Conservation (phyloP, 2,113 vertebrate species). For the Rhipidura dahli region DNA sequence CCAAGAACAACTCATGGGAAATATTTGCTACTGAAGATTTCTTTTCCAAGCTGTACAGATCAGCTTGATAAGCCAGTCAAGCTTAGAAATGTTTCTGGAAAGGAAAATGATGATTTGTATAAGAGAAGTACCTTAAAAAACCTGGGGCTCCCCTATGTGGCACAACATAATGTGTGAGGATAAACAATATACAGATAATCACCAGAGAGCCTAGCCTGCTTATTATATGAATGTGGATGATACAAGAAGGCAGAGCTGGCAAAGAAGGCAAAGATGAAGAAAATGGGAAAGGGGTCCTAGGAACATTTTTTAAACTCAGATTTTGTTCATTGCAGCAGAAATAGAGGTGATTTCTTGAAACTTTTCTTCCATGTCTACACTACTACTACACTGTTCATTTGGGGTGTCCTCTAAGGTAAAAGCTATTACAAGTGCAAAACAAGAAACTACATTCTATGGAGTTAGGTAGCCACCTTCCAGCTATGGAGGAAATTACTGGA, state of each 20-base stretch:
- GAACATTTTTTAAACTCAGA: background rate
- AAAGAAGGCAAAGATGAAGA: background rate
- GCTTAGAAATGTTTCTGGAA: background rate
- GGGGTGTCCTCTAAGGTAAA: background rate
- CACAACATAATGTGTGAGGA: background rate
- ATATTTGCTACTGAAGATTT: background rate
- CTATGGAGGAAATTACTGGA: background rate
- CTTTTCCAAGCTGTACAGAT: background rate
- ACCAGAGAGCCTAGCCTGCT: background rate
- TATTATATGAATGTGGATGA: background rate
- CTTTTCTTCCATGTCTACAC: background rate
- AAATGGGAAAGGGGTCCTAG: background rate
- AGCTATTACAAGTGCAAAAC: background rate
- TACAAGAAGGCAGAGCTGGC: background rate
- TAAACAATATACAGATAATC: background rate
- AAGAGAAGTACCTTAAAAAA: background rate
- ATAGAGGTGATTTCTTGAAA: background rate
- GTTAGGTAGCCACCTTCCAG: background rate
- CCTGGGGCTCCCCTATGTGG: background rate
- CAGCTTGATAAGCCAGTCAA: background rate
- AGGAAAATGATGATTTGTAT: background rate
- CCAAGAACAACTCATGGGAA: background rate
- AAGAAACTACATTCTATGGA: background rate
- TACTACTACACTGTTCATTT: background rate
- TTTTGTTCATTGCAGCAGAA: background rate